Evolutionary conservation across 2,888 invertebrate species (phyloP).

Genomic region (Eilema depressum): DNA sequence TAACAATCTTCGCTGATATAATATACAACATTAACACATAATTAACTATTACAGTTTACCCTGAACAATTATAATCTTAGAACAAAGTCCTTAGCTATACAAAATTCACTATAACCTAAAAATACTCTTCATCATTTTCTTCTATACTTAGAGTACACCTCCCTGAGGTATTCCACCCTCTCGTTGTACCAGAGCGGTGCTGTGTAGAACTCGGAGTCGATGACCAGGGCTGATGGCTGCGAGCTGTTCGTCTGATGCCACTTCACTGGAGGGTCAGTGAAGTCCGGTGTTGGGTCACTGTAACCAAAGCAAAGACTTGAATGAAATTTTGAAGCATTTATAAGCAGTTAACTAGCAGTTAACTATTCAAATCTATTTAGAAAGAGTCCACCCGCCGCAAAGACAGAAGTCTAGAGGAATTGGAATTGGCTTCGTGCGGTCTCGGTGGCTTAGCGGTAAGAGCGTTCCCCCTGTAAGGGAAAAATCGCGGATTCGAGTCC

Average conservation of each 20-base stretch:
- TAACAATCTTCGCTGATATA: too few relatives aligned
- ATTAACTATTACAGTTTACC: background rate
- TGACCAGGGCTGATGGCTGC: slow-evolving; percentile 60
- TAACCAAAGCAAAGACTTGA: slow-evolving; percentile 34
- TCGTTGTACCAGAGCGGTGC: slow-evolving; percentile 66
- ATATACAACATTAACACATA: background rate
- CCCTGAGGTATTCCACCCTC: slow-evolving; percentile 61
- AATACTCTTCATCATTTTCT: slow-evolving; percentile 47
- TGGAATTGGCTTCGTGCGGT: too few relatives aligned
- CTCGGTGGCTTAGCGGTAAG: too few relatives aligned
- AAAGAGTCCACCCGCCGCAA: too few relatives aligned
- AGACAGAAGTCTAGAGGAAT: too few relatives aligned
- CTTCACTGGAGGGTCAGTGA: slow-evolving; percentile 58
- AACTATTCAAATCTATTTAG: too few relatives aligned
- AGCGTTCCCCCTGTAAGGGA: too few relatives aligned
- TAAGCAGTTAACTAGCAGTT: too few relatives aligned
- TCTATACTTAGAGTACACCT: slow-evolving; percentile 69
- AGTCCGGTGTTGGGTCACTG: slow-evolving; percentile 74
- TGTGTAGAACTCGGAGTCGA: slow-evolving; percentile 61
- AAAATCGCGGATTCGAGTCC: too few relatives aligned
- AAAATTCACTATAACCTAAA: background rate
- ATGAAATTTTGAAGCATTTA: too few relatives aligned
- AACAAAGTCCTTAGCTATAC: background rate
- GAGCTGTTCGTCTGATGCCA: slow-evolving; percentile 62
- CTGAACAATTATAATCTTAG: background rate